A percentile compares a stretch with the other conserved stretches of the same genome.
Evolutionary conservation across 2,888 invertebrate species (phyloP).

Genomic region (Ophion ventricosus): DNA sequence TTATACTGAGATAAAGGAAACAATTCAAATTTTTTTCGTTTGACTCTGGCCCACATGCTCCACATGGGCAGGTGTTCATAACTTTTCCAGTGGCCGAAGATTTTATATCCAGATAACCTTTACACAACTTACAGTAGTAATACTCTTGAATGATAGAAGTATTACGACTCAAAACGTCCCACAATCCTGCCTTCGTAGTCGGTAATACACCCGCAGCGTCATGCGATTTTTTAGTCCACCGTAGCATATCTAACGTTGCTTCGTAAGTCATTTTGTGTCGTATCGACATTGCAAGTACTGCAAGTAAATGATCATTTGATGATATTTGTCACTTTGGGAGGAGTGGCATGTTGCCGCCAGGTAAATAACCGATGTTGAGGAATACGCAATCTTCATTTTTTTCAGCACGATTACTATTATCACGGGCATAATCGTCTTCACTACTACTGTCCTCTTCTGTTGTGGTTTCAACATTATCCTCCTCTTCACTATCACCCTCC

Average conservation of each 20-base stretch:
- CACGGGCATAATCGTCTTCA: neutral
- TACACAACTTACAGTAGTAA: slow-evolving; percentile 8
- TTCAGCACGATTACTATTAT: neutral
- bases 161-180: neutral
- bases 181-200: neutral
- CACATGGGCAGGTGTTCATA: neutral
- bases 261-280: slow-evolving; percentile 15
- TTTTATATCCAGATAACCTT: neutral
- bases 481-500: neutral
- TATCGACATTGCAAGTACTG: slow-evolving; percentile 6
- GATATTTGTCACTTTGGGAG: neutral
- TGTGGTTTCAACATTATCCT: neutral
- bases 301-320: slow-evolving; percentile 3
- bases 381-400: slow-evolving; percentile 3
- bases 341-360: neutral
- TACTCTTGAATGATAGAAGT: neutral
- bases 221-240: neutral
- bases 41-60: neutral
- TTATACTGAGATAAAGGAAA: neutral
- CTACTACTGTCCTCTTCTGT: neutral
- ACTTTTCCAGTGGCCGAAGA: neutral
- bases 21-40: neutral
- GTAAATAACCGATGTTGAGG: neutral
- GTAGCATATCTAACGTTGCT: neutral
- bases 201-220: neutral